Percentiles rank a stretch among this genome's conserved stretches.
Conservation (phyloP, 2,113 vertebrate species). For the Cavia porcellus region DNA sequence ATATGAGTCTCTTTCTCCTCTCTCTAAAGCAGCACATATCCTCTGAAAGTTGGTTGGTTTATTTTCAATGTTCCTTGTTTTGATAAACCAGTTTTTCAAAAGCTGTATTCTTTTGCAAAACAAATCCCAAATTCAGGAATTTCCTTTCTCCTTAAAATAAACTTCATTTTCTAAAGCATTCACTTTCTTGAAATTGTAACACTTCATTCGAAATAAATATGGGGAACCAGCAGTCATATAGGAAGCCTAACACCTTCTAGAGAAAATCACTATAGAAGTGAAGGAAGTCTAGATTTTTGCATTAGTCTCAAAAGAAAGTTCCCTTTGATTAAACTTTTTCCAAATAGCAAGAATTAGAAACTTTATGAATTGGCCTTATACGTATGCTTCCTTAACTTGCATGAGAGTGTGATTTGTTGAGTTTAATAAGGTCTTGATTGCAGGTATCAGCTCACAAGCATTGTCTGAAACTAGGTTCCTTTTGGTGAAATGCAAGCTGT, state of each 20-base stretch:
- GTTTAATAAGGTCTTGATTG: conserved; percentile 77
- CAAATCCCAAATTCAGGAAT: conserved; percentile 32
- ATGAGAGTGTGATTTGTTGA: conserved; percentile 73
- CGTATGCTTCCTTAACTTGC: conserved; percentile 69
- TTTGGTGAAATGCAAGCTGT: conserved; percentile 77
- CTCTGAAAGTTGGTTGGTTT: not conserved
- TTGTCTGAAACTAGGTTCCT: conserved; percentile 67
- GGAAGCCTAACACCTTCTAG: not conserved
- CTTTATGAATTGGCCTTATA: conserved; percentile 72
- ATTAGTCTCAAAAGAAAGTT: conserved; percentile 28
- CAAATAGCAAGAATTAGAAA: conserved; percentile 64
- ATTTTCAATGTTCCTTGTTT: not conserved
- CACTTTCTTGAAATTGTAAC: not conserved
- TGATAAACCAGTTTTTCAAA: conserved; percentile 21
- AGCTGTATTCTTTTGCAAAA: not conserved
- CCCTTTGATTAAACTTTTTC: conserved; percentile 48
- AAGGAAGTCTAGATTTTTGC: conserved; percentile 21
- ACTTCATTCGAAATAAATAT: conserved; percentile 22
- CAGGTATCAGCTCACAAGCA: conserved; percentile 67
- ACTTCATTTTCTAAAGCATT: not conserved
- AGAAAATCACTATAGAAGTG: not conserved
- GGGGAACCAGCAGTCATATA: not conserved
- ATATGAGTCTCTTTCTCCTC: not conserved
- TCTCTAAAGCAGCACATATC: not conserved
- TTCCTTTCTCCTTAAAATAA: not conserved